Base-by-base conservation (phyloP, 2,797 vertebrate genomes). In the Acipenser oxyrinchus region DNA sequence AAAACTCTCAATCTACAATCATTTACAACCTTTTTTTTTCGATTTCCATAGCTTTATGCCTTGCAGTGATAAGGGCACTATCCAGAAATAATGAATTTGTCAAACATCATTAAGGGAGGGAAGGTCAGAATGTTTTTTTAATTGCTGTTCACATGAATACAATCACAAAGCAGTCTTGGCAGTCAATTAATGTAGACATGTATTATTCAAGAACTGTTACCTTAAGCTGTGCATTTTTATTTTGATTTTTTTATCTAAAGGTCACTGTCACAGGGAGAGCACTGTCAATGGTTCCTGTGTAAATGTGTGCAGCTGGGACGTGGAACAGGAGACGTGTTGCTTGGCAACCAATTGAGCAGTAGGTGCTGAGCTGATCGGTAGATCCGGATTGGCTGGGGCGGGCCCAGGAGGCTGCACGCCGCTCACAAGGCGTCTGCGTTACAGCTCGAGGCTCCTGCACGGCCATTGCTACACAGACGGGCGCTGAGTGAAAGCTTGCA, bases 101-200 rank as follows among this genome's bases (percentile, higher is more conserved):
- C 55, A 58, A 58, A 58, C 55, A 3, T 58, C 11, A 58, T 13
- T 58, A 58, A 58, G 15, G 12, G 55, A 13, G 6, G 11, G 12
- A 58, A 58, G 55, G 55, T 58, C 55, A 58, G 10, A 58, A 58
- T n/a, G 7, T 58, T 58, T 58, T n/a, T 58, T 11, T 58, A 58
- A 6, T 58, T 58, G 55, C 12, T 11, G 2, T 6, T 58, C 55
- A 11, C 12, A 58, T 12, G 55, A 58, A 58, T n/a, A 58, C 55
- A 11, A 13, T 58, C 13, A 7, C 11, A 9, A 53, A 53, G 55
- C 6, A 13, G 4, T 13, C n/a, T n/a, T n/a, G n/a, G 13, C 12
- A 58, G 55, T 58, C 55, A 58, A 58, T 58, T 58, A 58, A 58
- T 6, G 6, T n/a, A 58, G 9, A n/a, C 9, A 11, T 12, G 6